phyloP scores from a whole-genome alignment of 1,140 invertebrate genomes.

The Lordiphosa stackelbergi region DNA sequence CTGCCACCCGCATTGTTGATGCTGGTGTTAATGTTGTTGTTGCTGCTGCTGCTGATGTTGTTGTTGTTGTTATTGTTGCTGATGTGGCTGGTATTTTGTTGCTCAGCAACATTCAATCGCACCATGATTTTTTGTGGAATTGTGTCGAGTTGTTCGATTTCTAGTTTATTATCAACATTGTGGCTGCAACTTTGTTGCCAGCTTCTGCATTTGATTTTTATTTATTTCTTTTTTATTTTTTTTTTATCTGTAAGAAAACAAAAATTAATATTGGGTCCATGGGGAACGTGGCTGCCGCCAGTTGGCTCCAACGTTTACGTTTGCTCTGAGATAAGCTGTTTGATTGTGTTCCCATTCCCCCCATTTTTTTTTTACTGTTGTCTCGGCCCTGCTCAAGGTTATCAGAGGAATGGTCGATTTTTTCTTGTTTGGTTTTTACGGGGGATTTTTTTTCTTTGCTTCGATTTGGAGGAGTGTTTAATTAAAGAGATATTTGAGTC shows the following conservation, averaged over 20 bases:
- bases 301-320: constrained; percentile 34
- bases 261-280: constrained; percentile 42
- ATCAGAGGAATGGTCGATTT: background rate
- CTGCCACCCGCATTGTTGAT: constrained; percentile 49
- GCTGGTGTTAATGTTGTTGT: constrained; percentile 10
- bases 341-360: constrained; percentile 5
- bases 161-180: constrained; percentile 38
- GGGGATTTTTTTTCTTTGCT: too few relatives aligned
- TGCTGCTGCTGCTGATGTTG: constrained; percentile 22
- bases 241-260: constrained; percentile 54
- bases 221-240: constrained; percentile 10
- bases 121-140: constrained; percentile 55
- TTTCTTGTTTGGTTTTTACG: too few relatives aligned
- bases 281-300: background rate
- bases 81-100: constrained; percentile 36
- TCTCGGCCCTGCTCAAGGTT: constrained; percentile 16
- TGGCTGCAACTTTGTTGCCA: constrained; percentile 32
- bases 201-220: constrained; percentile 15
- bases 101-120: constrained; percentile 68
- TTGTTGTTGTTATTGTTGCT: constrained; percentile 22
- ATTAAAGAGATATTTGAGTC: too few relatives aligned
- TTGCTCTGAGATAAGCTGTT: constrained; percentile 27
- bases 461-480: too few relatives aligned
- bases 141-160: constrained; percentile 9
- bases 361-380: background rate